Evolutionary conservation across 2,888 invertebrate species (phyloP).

Genomic region (Lepidocyrtinus sp.): DNA sequence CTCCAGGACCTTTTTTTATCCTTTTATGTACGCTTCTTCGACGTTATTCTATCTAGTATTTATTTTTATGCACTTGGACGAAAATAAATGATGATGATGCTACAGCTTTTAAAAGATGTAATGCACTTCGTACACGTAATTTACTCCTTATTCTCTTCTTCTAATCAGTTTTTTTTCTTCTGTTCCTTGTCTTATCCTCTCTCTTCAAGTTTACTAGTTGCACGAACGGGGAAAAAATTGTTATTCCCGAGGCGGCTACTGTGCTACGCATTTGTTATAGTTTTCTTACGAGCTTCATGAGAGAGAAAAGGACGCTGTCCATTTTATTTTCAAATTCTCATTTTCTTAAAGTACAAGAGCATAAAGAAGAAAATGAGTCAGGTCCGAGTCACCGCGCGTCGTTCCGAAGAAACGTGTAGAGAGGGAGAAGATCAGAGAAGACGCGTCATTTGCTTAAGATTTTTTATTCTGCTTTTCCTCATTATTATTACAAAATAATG

Average conservation of each 20-base stretch:
- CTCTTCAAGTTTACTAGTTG: not conserved
- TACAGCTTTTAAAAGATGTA: not conserved
- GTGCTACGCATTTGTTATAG: slow-evolving; percentile 58
- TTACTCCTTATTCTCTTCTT: slow-evolving; percentile 38
- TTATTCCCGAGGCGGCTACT: slow-evolving; percentile 50
- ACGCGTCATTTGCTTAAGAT: not conserved
- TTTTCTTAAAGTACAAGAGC: not conserved
- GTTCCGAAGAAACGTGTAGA: not conserved
- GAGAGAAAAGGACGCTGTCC: slow-evolving; percentile 5
- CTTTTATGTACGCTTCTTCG: not conserved
- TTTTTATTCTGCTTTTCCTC: slow-evolving; percentile 26
- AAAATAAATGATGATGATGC: not conserved
- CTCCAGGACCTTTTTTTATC: not conserved
- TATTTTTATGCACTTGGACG: slow-evolving; percentile 9
- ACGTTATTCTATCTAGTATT: not conserved
- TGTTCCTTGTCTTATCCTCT: slow-evolving; percentile 7
- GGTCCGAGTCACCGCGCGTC: not conserved
- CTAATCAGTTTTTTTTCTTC: slow-evolving; percentile 46
- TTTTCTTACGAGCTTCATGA: not conserved
- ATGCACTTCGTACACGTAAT: slow-evolving; percentile 39
- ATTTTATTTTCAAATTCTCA: not conserved
- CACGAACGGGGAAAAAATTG: slow-evolving; percentile 32
- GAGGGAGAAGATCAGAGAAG: not conserved
- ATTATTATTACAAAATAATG: slow-evolving; percentile 42
- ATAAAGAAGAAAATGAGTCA: slow-evolving; percentile 5